A percentile compares a stretch with the other conserved stretches of the same genome.
phyloP scores from a whole-genome alignment of 1,140 invertebrate species.

The Procambarus clarkii region DNA sequence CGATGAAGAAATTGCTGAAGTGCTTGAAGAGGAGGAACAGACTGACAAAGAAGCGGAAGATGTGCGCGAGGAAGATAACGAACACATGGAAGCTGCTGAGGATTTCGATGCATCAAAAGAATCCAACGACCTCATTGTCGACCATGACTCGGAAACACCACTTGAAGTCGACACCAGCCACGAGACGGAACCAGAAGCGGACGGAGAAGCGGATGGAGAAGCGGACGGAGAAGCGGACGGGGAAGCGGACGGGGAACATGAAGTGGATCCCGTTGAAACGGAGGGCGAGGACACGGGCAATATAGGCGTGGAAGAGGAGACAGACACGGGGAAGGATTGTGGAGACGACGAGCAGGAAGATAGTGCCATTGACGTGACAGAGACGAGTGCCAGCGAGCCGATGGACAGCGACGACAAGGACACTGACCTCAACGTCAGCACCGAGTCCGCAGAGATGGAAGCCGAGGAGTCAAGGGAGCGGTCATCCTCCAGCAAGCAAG shows the following conservation, averaged over 20 bases:
- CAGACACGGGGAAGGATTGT: constrained; percentile 17
- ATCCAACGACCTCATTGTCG: constrained; percentile 62
- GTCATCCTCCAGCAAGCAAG: constrained; percentile 23
- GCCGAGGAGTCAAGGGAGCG: not conserved
- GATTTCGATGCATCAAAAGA: constrained; percentile 60
- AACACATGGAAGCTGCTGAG: constrained; percentile 51
- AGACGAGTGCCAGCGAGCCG: constrained; percentile 65
- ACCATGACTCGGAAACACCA: constrained; percentile 71
- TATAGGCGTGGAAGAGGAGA: constrained; percentile 1
- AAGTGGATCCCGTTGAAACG: not conserved
- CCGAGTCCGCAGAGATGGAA: constrained; percentile 60
- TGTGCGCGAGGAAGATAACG: constrained; percentile 9
- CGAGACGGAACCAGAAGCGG: constrained; percentile 71
- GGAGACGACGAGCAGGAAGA: constrained; percentile 67
- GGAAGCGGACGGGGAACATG: constrained; percentile 43
- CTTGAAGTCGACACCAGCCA: constrained; percentile 72
- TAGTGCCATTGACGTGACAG: constrained; percentile 69
- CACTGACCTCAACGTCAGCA: constrained; percentile 68
- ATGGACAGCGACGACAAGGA: constrained; percentile 69
- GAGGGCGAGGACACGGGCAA: constrained; percentile 23
- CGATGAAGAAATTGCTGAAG: not conserved
- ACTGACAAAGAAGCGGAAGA: constrained; percentile 21
- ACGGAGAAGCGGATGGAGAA: constrained; percentile 64
- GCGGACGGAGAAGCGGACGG: constrained; percentile 68
- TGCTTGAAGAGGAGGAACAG: constrained; percentile 1